Base-by-base conservation (phyloP, 2,888 invertebrate genomes). In the Lasioglossum villosulum region DNA sequence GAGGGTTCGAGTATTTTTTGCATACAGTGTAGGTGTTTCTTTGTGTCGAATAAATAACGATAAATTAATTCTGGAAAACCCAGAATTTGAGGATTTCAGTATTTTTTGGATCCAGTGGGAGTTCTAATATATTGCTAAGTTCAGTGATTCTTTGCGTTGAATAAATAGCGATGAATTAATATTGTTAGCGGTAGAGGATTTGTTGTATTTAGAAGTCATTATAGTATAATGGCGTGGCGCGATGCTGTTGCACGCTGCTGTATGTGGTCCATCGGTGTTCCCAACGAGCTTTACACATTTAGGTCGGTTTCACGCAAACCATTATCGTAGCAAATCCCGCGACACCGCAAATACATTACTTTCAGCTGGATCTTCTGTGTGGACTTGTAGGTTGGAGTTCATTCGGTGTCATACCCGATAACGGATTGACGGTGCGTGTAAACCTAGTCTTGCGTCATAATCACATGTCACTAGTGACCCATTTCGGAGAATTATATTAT, bases 231-330 rank as follows among this genome's bases (percentile, higher is more conserved):
- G 37, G 12, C 39, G n/a, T 2, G 70, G 37, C 70, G 14, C 23
- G 37, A 39, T 70, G 23, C n/a, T 70, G 23, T 68, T 59, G 48
- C 75, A 27, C 52, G 30, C 14, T 27, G n/a, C 34, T 12, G 27
- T 59, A 56, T 4, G 82, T n/a, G 70, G 48, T 74, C 59, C 74
- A 6, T 14, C 4, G 52, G 42, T 77, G 45, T 68, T 75, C 48
- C 77, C 42, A 71, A 84, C 83, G 59, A 83, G 84, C 83, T 83
- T 83, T 75, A 78, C 83, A 83, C 83, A 84, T 84, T 84, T 84
- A 83, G 83, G 71, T 78, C 45, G 84, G 84, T 84, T 75, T 34
- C 77, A 83, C 83, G 14, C 83, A 83, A 71, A 74, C 84, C 84
- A 83, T 83, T 83, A 84, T 78, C 74, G 83, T 16, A 30, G 83